Conservation (phyloP, 2,113 vertebrate genomes). For the Corythornis cristatus region DNA sequence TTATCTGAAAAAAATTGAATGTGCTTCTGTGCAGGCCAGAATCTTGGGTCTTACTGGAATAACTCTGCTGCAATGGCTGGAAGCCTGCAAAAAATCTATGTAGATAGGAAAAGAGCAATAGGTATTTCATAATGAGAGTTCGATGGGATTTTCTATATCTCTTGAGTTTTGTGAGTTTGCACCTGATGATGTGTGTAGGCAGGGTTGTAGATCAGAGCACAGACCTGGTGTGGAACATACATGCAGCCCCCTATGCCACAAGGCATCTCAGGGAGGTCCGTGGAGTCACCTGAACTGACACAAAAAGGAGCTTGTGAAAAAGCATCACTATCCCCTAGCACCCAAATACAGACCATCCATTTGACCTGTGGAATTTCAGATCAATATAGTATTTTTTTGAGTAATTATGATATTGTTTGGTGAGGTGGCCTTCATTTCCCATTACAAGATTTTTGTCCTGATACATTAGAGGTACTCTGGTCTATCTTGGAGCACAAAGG, state of each 20-base stretch:
- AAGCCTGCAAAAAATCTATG: background rate
- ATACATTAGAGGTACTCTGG: background rate
- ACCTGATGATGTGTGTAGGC: background rate
- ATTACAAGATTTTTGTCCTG: background rate
- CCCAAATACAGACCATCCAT: background rate
- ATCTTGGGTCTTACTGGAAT: background rate
- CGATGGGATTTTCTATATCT: background rate
- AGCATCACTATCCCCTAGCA: background rate
- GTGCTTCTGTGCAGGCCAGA: background rate
- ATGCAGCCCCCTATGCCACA: background rate
- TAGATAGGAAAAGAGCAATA: background rate
- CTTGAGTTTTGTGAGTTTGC: background rate
- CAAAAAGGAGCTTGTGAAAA: background rate
- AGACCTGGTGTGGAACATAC: fast-evolving
- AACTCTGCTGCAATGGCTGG: background rate
- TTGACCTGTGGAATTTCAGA: background rate
- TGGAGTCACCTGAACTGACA: background rate
- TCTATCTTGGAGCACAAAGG: background rate
- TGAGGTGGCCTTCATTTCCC: background rate
- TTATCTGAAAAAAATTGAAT: background rate
- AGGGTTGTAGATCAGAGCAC: background rate
- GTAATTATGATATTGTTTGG: slow-evolving; percentile 10
- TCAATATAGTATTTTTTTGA: background rate
- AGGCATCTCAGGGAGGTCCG: background rate
- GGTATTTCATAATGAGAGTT: background rate